phyloP scores from a whole-genome alignment of 2,113 vertebrate genomes.

The Eira barbara region DNA sequence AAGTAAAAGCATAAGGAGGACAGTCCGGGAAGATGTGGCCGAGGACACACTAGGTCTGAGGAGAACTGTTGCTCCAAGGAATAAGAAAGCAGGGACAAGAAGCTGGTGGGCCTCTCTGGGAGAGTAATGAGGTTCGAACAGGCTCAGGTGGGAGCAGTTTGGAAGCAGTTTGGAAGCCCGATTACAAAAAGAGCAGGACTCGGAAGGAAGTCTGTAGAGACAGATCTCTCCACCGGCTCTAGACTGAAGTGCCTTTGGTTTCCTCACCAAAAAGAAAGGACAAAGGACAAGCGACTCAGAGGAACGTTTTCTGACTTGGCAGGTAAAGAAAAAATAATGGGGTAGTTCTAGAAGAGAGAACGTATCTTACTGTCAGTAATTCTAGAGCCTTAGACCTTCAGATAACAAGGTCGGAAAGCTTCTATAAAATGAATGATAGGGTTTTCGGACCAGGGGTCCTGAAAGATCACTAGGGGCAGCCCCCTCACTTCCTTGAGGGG shows the following conservation, averaged over 20 bases:
- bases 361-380: not conserved
- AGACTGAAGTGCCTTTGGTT: not conserved
- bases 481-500: not conserved
- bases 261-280: not conserved
- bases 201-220: not conserved
- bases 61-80: not conserved
- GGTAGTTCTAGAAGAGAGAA: not conserved
- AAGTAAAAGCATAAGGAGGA: not conserved
- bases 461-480: not conserved
- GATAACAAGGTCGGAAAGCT: not conserved
- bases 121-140: not conserved
- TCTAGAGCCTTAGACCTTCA: not conserved
- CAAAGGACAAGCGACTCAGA: not conserved
- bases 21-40: not conserved
- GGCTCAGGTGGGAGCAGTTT: not conserved
- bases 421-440: not conserved
- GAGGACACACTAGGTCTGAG: not conserved
- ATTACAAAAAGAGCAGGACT: not conserved
- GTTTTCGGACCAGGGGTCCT: not conserved
- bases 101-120: not conserved
- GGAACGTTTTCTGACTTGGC: slow-evolving; percentile 25
- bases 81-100: not conserved
- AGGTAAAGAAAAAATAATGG: slow-evolving; percentile 33
- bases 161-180: not conserved
- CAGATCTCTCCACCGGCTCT: not conserved